Conservation (phyloP, 1,140 invertebrate genomes). For the Ganaspis sp. region DNA sequence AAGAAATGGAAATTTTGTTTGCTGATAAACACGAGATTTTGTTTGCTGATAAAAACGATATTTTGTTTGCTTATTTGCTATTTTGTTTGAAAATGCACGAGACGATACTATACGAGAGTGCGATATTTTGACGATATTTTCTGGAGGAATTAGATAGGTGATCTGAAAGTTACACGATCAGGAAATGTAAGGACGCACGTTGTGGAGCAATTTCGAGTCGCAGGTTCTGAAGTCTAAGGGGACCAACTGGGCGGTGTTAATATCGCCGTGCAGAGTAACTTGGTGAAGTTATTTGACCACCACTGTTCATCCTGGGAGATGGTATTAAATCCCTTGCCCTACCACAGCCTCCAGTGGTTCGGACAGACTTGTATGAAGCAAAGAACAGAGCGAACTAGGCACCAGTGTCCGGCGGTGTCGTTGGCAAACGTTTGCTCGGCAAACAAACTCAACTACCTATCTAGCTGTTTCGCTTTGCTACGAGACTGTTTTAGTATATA, state of each 20-base stretch:
- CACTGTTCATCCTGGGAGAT: slow-evolving; percentile 73
- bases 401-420: slow-evolving; percentile 76
- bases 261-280: slow-evolving; percentile 70
- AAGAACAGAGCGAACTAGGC: slow-evolving; percentile 69
- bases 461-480: slow-evolving; percentile 55
- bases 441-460: slow-evolving; percentile 73
- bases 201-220: slow-evolving; percentile 47
- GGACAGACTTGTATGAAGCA: slow-evolving; percentile 69
- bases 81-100: no score
- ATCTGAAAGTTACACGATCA: background rate
- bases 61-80: no score
- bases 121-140: background rate
- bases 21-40: no score
- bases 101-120: no score
- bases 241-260: slow-evolving; percentile 66
- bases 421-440: slow-evolving; percentile 76
- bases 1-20: no score
- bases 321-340: slow-evolving; percentile 71
- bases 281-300: slow-evolving; percentile 76
- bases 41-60: no score
- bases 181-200: background rate
- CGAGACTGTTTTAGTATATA: slow-evolving; percentile 67
- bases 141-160: slow-evolving; percentile 18
- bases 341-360: slow-evolving; percentile 61
- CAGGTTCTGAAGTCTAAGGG: slow-evolving; percentile 55